Percentiles rank a stretch among this genome's conserved stretches.
phyloP scores from a whole-genome alignment of 2,797 vertebrate genomes.

The Falco columbarius region DNA sequence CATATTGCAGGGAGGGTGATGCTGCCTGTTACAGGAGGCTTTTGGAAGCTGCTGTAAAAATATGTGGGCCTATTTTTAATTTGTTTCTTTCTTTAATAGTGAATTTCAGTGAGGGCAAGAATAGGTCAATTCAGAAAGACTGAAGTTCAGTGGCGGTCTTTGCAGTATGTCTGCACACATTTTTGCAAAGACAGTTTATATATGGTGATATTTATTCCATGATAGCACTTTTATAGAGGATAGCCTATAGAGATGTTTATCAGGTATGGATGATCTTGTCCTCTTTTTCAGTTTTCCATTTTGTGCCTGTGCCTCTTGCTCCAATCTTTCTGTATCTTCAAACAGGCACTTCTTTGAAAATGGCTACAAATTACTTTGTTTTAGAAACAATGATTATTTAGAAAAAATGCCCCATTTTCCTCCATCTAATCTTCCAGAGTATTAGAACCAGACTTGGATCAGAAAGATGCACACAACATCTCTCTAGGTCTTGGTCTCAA shows the following conservation, averaged over 20 bases:
- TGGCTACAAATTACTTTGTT: background rate
- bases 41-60: background rate
- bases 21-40: background rate
- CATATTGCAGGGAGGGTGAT: background rate
- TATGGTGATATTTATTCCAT: background rate
- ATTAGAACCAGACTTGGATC: background rate
- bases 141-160: background rate
- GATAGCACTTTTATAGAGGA: background rate
- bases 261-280: background rate
- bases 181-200: background rate
- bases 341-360: background rate
- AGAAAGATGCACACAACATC: background rate
- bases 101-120: background rate
- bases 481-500: background rate
- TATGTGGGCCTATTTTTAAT: background rate
- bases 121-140: background rate
- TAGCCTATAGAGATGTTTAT: background rate
- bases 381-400: background rate
- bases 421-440: background rate
- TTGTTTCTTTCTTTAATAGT: background rate
- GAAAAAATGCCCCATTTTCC: background rate
- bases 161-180: background rate
- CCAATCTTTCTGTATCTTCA: background rate
- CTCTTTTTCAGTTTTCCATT: background rate
- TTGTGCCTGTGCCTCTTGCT: background rate